These are phyloP conservation scores for Platysteira castanea DNA, from an alignment of 2,113 vertebrate species.

Conservation along the genomic window DNA sequence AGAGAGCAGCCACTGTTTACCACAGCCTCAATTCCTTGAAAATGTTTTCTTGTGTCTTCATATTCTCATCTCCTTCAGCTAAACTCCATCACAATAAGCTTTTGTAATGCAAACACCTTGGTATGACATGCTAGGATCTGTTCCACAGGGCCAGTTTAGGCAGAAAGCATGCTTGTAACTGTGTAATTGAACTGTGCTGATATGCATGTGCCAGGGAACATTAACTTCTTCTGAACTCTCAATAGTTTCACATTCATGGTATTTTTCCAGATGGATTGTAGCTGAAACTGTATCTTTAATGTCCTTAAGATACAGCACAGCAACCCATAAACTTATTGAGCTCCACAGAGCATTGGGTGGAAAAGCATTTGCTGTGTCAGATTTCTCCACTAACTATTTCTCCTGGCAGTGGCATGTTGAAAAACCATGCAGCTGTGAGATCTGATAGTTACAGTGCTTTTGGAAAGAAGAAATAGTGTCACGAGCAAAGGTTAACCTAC, in stretches of 20 bases:
- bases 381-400: constrained; percentile 47
- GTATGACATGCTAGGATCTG: constrained; percentile 22
- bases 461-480: not conserved
- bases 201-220: constrained; percentile 31
- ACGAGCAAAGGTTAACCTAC: constrained; percentile 25
- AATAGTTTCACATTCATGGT: not conserved
- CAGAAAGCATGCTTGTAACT: constrained; percentile 22
- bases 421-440: constrained; percentile 15
- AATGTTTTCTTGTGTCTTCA: constrained; percentile 6
- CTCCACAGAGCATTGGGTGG: not conserved
- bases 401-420: constrained; percentile 32
- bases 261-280: constrained; percentile 50
- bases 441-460: not conserved
- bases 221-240: constrained; percentile 15
- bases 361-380: constrained; percentile 37
- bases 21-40: not conserved
- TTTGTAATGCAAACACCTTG: constrained; percentile 37
- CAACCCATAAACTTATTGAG: constrained; percentile 20
- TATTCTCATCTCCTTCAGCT: constrained; percentile 13
- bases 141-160: constrained; percentile 4
- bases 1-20: constrained; percentile 20
- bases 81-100: constrained; percentile 12
- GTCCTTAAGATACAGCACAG: constrained; percentile 37
- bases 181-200: not conserved
- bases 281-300: constrained; percentile 53